These are phyloP conservation scores for Grallaria varia DNA, from an alignment of 2,113 vertebrate species.

Conservation along the genomic window DNA sequence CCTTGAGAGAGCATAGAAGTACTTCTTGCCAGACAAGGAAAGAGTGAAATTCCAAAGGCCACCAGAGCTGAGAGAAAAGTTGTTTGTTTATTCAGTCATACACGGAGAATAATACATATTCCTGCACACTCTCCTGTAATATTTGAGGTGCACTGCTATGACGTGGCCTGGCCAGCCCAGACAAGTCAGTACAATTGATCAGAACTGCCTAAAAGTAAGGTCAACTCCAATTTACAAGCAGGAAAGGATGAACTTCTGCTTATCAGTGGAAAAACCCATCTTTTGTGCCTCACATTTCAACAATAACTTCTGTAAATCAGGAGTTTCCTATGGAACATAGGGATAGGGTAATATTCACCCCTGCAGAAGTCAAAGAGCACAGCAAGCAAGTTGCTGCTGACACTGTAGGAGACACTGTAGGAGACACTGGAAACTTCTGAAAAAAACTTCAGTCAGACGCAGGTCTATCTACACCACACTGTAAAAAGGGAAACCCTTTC, in stretches of 20 bases:
- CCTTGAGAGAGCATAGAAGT: neutral
- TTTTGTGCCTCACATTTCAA: neutral
- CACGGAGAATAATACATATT: neutral
- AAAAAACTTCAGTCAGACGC: neutral
- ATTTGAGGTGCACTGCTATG: neutral
- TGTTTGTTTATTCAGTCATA: rapidly evolving
- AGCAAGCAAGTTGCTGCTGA: neutral
- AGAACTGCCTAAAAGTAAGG: neutral
- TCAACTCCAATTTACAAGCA: neutral
- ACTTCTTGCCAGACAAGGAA: neutral
- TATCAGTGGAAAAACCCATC: neutral
- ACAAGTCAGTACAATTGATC: neutral
- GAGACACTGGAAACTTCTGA: neutral
- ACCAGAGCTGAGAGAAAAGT: neutral
- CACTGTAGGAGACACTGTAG: neutral
- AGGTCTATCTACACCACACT: neutral
- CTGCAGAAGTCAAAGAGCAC: neutral
- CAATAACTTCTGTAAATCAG: neutral
- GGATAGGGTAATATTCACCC: neutral
- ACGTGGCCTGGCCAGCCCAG: neutral
- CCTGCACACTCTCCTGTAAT: neutral
- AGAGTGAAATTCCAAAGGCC: neutral
- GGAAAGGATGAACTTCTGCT: neutral
- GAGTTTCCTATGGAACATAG: neutral
- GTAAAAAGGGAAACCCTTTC: neutral